Base-by-base conservation (phyloP, 2,797 vertebrate genomes). In the Falco novaeseelandiae region DNA sequence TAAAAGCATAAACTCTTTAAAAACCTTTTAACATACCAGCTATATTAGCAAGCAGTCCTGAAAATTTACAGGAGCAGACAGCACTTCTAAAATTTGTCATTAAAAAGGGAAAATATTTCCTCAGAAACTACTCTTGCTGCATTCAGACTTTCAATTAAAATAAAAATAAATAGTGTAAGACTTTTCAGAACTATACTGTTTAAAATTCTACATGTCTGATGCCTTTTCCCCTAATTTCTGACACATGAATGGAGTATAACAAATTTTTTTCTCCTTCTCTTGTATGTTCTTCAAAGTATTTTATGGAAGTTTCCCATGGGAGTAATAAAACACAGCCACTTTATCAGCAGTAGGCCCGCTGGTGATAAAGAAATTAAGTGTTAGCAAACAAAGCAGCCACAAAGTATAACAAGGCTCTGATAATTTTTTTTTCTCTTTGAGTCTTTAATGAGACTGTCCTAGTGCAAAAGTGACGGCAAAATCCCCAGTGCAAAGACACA, bases 361-460 rank as follows among this genome's bases (percentile, higher is more conserved):
- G 54, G 7, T 61, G 42, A 23, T 63, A 91, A 89, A 95, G 48
- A 95, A 93, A 95, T 90, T 86, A 94, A 67, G 23, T 83, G 63
- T n/a, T 76, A 87, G 70, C 29, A 71, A 90, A 26, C 23, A 89
- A 79, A 93, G 10, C 19, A 93, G 27, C 22, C 30, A 73, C 73
- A 32, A 93, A 82, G 20, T 70, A 63, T 55, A 93, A 90, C 6
- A 95, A 81, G 16, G 20, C 29, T 87, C 44, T 86, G 58, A 93
- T 72, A 93, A 88, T 40, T 38, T 40, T 40, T 84, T 88, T 91
- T 81, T 89, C 88, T 87, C 26, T 57, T 57, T 69, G 69, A 93
- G 48, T 27, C 55, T 85, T 85, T 96, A 73, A 88, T 83, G 40
- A 86, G 22, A n/a, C 71, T 95, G 46, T 88, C 51, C 67, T 49